Base-by-base conservation (phyloP, 92 coral and sea anemone species). In the Diadumene lineata region DNA sequence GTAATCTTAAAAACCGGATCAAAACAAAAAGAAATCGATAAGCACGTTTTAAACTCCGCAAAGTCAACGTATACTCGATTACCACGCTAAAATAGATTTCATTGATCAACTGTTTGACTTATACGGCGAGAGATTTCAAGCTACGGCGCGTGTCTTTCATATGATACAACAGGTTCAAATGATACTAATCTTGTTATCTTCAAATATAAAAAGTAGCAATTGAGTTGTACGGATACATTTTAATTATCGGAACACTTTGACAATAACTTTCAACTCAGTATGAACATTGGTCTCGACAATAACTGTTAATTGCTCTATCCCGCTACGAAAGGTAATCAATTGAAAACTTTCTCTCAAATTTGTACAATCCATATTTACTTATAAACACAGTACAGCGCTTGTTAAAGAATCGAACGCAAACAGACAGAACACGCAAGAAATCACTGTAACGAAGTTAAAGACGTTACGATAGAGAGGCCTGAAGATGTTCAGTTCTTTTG, bases 121-220 rank as follows among this genome's bases (percentile, higher is more conserved):
- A n/a, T n/a, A n/a, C n/a, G n/a, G n/a, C n/a, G n/a, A n/a, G n/a
- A n/a, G n/a, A 72, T 56, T 55, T 56, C 33, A 51, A 56, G 66
- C 50, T 56, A 55, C 44, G 34, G 66, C 50, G 55, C 56, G 18
- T 16, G 53, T 56, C 33, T 31, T 46, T 29, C 66, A 51, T 38
- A 38, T 77, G 29, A 77, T 56, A 22, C n/a, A 34, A 66, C 81
- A 6, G 48, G 48, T 32, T 58, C 15, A 9, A 58, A 22, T 11
- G 64, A 76, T 65, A 66, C 17, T n/a, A 55, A 60, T 65, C 70
- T 76, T 30, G 38, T 56, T 56, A 78, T 78, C 82, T 78, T 44
- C 23, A 53, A 58, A 78, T 78, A 78, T 67, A 78, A 74, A 74
- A 78, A 67, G 82, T 78, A 60, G 56, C 82, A 67, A 78, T 68